phyloP scores from a whole-genome alignment of 2,888 invertebrate genomes.

The Mamestra brassicae region DNA sequence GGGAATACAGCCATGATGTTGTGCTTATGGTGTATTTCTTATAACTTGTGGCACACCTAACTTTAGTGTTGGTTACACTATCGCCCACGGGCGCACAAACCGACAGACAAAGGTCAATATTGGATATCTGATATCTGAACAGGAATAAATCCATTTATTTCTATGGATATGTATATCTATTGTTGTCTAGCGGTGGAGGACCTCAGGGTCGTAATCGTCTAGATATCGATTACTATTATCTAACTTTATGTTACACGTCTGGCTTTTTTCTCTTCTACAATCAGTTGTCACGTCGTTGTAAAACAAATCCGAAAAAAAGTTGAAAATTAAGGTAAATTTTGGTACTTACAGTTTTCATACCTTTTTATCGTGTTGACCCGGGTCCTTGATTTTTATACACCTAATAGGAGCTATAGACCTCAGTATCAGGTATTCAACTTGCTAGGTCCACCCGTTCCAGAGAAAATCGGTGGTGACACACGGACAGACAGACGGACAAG shows the following conservation, averaged over 20 bases:
- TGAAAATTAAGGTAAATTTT: too few species aligned
- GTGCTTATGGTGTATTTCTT: neutral
- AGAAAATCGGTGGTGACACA: too few species aligned
- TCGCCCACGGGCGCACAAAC: slow-evolving; percentile 49
- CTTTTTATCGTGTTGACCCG: too few species aligned
- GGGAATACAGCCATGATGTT: too few species aligned
- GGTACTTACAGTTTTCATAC: too few species aligned
- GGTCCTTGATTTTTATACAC: too few species aligned
- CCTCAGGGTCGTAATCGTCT: slow-evolving; percentile 1
- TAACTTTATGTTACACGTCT: neutral
- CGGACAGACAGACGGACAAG: too few species aligned
- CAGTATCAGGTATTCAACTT: too few species aligned
- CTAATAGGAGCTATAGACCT: too few species aligned
- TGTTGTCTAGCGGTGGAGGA: neutral
- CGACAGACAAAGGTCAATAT: slow-evolving; percentile 63
- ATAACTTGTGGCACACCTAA: slow-evolving; percentile 49
- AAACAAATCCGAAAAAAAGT: too few species aligned
- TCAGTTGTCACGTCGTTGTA: too few species aligned
- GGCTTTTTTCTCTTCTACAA: neutral
- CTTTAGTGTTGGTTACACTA: slow-evolving; percentile 55
- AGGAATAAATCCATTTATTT: slow-evolving; percentile 53
- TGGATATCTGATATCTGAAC: slow-evolving; percentile 65
- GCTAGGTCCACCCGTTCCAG: too few species aligned
- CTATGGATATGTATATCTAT: slow-evolving; percentile 16
- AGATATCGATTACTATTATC: slow-evolving; percentile 4